A percentile compares a stretch with the other conserved stretches of the same genome.
Conservation (phyloP, 2,113 vertebrate genomes). For the Syngnathus scovelli region DNA sequence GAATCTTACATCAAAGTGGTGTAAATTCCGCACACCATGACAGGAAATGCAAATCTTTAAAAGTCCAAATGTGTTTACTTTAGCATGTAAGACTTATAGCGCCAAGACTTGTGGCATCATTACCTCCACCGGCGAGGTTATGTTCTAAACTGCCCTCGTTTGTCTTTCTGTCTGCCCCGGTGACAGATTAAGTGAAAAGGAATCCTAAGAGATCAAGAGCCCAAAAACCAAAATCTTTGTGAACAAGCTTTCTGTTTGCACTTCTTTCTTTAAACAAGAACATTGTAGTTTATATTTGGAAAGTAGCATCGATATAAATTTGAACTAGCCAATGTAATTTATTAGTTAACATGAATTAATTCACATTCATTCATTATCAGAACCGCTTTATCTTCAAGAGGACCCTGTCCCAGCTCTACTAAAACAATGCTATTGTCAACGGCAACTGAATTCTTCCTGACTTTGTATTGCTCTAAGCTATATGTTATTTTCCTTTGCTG, state of each 20-base stretch:
- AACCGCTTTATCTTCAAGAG: too few species aligned
- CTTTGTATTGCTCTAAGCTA: background rate
- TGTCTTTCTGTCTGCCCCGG: background rate
- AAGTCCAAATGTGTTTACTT: conserved; percentile 17
- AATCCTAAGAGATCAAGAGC: background rate
- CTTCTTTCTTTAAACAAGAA: background rate
- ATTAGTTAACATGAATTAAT: too few species aligned
- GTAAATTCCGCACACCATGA: conserved; percentile 18
- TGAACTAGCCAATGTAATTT: too few species aligned
- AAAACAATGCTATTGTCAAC: background rate
- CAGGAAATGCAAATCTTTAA: conserved; percentile 22
- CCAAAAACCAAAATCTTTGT: background rate
- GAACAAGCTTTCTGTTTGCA: background rate
- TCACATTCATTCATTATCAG: background rate
- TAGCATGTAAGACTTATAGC: conserved; percentile 18
- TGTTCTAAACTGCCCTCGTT: background rate
- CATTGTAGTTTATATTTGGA: too few species aligned
- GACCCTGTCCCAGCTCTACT: background rate
- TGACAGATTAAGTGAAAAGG: background rate
- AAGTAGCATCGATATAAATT: too few species aligned
- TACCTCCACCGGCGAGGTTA: conserved; percentile 1
- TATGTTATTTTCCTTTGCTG: conserved; percentile 1
- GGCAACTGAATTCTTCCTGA: background rate
- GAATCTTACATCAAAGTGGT: conserved; percentile 23
- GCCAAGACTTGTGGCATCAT: conserved; percentile 23